Conservation (phyloP, 2,113 vertebrate genomes). For the Sarotherodon lohbergeri region DNA sequence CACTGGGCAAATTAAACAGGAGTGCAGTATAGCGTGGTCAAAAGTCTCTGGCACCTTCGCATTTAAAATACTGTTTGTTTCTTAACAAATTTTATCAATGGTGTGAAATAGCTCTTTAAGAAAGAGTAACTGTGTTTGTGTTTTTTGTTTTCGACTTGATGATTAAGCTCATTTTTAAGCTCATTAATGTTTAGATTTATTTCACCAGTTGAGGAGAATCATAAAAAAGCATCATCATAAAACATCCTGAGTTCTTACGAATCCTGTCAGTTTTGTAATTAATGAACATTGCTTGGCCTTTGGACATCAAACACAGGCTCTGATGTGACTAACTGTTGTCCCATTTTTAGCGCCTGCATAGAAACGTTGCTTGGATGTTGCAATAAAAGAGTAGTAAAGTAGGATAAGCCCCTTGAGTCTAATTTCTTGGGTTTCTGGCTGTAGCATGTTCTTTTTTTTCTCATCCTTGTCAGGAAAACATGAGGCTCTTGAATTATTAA, state of each 20-base stretch:
- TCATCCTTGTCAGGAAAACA: background rate
- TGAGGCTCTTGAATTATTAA: background rate
- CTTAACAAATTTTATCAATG: background rate
- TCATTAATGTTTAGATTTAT: background rate
- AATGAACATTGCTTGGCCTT: background rate
- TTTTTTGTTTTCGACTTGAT: background rate
- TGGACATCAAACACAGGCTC: background rate
- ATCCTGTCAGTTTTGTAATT: background rate
- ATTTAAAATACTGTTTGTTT: background rate
- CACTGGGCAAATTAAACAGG: background rate
- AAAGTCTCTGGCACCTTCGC: background rate
- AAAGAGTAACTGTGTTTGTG: background rate
- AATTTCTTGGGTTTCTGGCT: background rate
- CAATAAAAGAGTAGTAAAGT: background rate
- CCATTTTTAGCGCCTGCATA: background rate
- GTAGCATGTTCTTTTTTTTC: background rate
- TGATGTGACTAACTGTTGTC: background rate
- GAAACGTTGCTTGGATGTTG: background rate
- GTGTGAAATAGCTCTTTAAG: background rate
- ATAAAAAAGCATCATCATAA: background rate
- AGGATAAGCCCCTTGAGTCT: slow-evolving; percentile 8
- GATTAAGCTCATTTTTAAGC: background rate
- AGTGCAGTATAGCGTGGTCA: background rate
- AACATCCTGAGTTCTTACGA: background rate
- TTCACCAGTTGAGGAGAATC: background rate